These are phyloP conservation scores for Ctena decussata DNA, from an alignment of 2,888 invertebrate species.

Conservation along the genomic window DNA sequence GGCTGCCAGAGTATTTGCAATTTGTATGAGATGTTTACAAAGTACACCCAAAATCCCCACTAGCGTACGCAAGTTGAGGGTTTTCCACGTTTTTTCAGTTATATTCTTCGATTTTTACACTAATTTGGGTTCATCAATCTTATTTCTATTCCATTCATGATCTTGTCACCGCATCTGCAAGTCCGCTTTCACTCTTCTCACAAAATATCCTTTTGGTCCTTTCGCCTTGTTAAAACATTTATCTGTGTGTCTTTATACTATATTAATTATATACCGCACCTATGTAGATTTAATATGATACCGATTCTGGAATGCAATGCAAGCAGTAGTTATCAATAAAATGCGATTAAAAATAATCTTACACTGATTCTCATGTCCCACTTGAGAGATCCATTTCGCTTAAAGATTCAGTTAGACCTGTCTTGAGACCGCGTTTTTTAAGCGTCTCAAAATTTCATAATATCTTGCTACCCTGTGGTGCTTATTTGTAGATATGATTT, in stretches of 20 bases:
- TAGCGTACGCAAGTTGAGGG: neutral
- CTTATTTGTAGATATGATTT: no score
- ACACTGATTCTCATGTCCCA: neutral
- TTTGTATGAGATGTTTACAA: constrained; percentile 8
- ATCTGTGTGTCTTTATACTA: neutral
- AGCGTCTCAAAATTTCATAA: neutral
- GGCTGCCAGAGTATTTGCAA: neutral
- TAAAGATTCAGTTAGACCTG: neutral
- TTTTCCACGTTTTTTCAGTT: neutral
- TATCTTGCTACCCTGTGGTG: no score
- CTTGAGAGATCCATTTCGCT: neutral
- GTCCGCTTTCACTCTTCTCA: neutral
- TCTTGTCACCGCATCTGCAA: neutral
- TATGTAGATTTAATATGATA: neutral
- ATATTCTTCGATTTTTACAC: neutral
- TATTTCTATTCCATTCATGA: neutral
- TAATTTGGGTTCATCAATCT: neutral
- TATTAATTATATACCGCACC: neutral
- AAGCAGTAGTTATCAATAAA: neutral
- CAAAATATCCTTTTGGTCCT: no score
- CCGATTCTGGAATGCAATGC: neutral
- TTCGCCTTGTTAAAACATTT: neutral
- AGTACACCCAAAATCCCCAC: neutral
- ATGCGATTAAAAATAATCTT: neutral
- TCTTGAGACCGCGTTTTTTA: neutral